Evolutionary conservation across 2,113 vertebrate species (phyloP).

Genomic region (Entosphenus tridentatus): DNA sequence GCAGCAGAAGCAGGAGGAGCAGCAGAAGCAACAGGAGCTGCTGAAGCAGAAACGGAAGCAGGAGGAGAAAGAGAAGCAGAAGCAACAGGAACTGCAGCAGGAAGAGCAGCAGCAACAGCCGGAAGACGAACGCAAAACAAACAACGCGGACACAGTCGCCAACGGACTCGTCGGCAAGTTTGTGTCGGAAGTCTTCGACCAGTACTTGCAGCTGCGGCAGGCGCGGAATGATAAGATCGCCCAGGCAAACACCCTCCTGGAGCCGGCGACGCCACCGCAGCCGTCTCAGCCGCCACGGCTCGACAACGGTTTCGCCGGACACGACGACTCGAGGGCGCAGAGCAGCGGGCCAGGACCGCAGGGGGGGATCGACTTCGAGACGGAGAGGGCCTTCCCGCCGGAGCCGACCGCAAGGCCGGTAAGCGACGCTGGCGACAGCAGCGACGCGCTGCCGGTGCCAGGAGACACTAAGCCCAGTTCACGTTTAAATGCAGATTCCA

Average conservation of each 20-base stretch:
- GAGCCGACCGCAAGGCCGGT: no score
- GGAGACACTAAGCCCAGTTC: no score
- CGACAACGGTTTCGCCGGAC: no score
- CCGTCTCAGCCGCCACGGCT: slow-evolving; percentile 8
- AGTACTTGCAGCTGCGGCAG: slow-evolving; percentile 51
- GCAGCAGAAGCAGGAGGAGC: slow-evolving; percentile 7
- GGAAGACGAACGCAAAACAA: not conserved
- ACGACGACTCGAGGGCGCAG: no score
- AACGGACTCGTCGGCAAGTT: slow-evolving; percentile 45
- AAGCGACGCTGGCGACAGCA: no score
- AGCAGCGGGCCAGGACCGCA: no score
- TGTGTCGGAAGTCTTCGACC: slow-evolving; percentile 41
- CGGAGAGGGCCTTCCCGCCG: no score
- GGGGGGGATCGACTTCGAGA: no score
- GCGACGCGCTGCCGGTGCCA: no score
- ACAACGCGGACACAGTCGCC: slow-evolving; percentile 31
- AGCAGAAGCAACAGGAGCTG: no score
- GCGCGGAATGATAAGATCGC: slow-evolving; percentile 47
- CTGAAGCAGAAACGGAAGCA: not conserved
- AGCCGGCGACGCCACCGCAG: slow-evolving; percentile 14
- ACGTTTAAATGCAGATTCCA: no score
- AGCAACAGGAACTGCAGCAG: slow-evolving; percentile 15
- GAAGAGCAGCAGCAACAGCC: no score
- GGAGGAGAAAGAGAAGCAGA: slow-evolving; percentile 16
- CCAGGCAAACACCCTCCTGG: slow-evolving; percentile 10